A percentile compares a stretch with the other conserved stretches of the same genome.
These are phyloP conservation scores for Dicranocentrus wangi DNA, from an alignment of 2,888 invertebrate genomes.

Conservation along the genomic window DNA sequence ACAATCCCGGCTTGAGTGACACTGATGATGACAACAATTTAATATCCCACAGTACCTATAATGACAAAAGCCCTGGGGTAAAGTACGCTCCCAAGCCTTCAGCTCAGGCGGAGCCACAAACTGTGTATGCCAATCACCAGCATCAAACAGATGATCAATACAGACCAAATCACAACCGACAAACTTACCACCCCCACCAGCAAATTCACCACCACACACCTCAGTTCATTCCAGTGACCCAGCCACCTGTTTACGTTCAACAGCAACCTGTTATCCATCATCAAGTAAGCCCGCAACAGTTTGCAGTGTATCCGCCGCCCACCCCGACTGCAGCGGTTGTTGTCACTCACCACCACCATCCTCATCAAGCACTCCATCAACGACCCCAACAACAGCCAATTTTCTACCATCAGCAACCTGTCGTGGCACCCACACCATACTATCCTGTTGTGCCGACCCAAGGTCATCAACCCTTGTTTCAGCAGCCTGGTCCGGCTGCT, in stretches of 20 bases:
- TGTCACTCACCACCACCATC: slow-evolving; percentile 31
- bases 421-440: slow-evolving; percentile 27
- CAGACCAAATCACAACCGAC: slow-evolving; percentile 14
- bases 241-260: slow-evolving; percentile 41
- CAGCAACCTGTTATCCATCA: slow-evolving; percentile 30
- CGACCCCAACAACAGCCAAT: slow-evolving; percentile 48
- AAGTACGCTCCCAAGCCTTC: slow-evolving; percentile 68
- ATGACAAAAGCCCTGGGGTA: slow-evolving; percentile 57
- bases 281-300: slow-evolving; percentile 22
- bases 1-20: neutral
- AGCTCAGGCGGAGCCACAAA: slow-evolving; percentile 46
- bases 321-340: slow-evolving; percentile 36
- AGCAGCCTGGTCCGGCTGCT: slow-evolving; percentile 37
- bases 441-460: slow-evolving; percentile 41
- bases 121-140: slow-evolving; percentile 50
- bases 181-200: slow-evolving; percentile 17
- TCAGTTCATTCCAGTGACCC: slow-evolving; percentile 42
- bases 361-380: slow-evolving; percentile 27
- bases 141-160: neutral
- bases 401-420: slow-evolving; percentile 55
- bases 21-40: slow-evolving; percentile 35
- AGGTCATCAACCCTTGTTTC: slow-evolving; percentile 47
- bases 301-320: slow-evolving; percentile 30
- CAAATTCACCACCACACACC: slow-evolving; percentile 10
- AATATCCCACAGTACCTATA: slow-evolving; percentile 53